These are phyloP conservation scores for rat (Rattus norvegicus) DNA, from an alignment of 2,113 vertebrate species.

Conservation along the genomic window DNA sequence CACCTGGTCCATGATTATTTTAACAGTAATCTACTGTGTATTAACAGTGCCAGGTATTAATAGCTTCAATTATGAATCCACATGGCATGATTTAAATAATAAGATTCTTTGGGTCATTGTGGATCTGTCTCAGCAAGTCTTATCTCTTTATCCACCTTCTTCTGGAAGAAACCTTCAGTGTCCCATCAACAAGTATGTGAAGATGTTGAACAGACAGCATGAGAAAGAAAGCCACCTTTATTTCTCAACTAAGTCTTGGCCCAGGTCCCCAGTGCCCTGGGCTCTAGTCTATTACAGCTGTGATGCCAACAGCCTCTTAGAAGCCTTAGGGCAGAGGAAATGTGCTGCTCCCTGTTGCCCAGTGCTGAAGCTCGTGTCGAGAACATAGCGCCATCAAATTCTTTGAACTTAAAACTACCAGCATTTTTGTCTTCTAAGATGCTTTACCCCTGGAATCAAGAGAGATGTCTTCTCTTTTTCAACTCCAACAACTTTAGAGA, in stretches of 20 bases:
- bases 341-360: background rate
- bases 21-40: background rate
- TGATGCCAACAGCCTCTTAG: background rate
- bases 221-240: constrained; percentile 34
- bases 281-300: background rate
- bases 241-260: constrained; percentile 11
- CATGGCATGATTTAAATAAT: background rate
- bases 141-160: constrained; percentile 5
- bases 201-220: constrained; percentile 29
- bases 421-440: constrained; percentile 22
- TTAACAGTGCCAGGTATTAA: background rate
- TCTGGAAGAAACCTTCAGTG: background rate
- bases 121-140: background rate
- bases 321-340: background rate
- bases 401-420: background rate
- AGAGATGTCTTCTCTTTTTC: constrained; percentile 39
- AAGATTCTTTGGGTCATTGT: constrained; percentile 6
- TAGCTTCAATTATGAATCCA: background rate
- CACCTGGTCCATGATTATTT: background rate
- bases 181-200: constrained; percentile 16
- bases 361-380: background rate
- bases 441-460: background rate
- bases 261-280: background rate
- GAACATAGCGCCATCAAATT: background rate
- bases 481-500: constrained; percentile 34